Evolutionary conservation across 2,888 invertebrate genomes (phyloP), one percentile per base, ranked within the genome.

Genomic region (Epirrita christyi): DNA sequence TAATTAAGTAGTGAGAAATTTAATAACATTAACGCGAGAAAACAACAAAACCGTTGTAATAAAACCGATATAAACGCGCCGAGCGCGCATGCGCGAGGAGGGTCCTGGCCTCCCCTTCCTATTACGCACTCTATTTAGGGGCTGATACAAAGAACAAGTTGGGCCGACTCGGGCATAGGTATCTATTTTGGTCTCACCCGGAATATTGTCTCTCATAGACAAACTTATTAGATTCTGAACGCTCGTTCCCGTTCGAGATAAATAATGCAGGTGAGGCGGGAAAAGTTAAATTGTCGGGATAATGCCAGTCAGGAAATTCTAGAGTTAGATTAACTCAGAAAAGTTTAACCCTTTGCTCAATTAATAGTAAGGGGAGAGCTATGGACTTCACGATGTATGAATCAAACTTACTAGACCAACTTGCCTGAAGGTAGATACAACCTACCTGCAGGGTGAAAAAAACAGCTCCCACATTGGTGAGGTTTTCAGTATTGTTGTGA

Each of bases 41-140:
- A 83, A 81, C 78, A 85, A 86, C 84, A 84, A 85, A 85, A 85
- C 81, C 82, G 77, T 81, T 78, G 73, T 82, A 85, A 85, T 87
- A 88, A 88, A 90, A 85, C 88, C 89, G 85, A 89, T 89, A 88
- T 83, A 80, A 84, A 81, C 44, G 69, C 47, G 66, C 51, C 66
- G 49, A 61, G 68, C 61, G 81, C 88, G 91, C 91, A 85, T 81
- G 88, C 88, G 88, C 84, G 81, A 68, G 69, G 61, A 66, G 78
- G 48, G 55, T 50, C 55, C 61, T 75, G 74, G 69, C 86, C 86
- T 85, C 88, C 89, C 91, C 88, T 82, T 86, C 83, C 81, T 83
- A 88, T 88, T 88, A 89, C 89, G 87, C 86, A 88, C 90, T 90
- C 86, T 89, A 89, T 91, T 90, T 90, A 89, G 91, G 89, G 89